Conservation (phyloP, 1,140 invertebrate genomes). For the Heterodera carotae region DNA sequence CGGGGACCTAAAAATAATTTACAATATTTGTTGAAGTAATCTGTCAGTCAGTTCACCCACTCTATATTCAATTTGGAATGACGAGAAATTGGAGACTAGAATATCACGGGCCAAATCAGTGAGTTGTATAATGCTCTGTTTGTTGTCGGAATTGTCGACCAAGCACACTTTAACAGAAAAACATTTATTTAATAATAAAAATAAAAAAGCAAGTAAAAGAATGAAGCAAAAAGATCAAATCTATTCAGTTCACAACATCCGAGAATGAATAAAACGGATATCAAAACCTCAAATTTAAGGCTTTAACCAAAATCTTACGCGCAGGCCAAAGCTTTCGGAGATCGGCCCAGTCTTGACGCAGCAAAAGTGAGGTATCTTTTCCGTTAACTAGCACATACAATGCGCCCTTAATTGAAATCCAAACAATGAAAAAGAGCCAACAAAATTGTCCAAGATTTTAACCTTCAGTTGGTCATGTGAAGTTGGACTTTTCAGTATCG, state of each 20-base stretch:
- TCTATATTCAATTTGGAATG: slow-evolving; percentile 67
- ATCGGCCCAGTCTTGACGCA: slow-evolving; percentile 77
- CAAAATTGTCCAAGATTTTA: slow-evolving; percentile 9
- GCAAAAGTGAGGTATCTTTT: slow-evolving; percentile 72
- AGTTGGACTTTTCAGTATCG: slow-evolving; percentile 70
- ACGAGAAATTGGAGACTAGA: slow-evolving; percentile 69
- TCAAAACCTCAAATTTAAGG: too few species aligned
- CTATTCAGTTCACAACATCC: too few species aligned
- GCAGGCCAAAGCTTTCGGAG: slow-evolving; percentile 77
- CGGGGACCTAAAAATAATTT: slow-evolving; percentile 54
- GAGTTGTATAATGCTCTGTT: slow-evolving; percentile 77
- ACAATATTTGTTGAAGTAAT: slow-evolving; percentile 8
- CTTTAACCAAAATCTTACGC: neutral
- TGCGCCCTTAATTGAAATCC: slow-evolving; percentile 71
- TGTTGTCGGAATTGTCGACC: slow-evolving; percentile 76
- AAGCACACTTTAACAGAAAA: slow-evolving; percentile 65
- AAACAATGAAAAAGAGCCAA: slow-evolving; percentile 4
- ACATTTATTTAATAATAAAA: too few species aligned
- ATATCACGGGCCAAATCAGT: slow-evolving; percentile 72
- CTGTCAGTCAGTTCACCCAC: slow-evolving; percentile 25
- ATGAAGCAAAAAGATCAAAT: too few species aligned
- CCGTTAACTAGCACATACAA: slow-evolving; percentile 77
- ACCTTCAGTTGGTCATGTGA: slow-evolving; percentile 77
- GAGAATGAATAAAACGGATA: too few species aligned
- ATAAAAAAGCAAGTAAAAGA: too few species aligned